phyloP scores from a whole-genome alignment of 2,888 invertebrate species.

The Petrolisthes manimaculis region DNA sequence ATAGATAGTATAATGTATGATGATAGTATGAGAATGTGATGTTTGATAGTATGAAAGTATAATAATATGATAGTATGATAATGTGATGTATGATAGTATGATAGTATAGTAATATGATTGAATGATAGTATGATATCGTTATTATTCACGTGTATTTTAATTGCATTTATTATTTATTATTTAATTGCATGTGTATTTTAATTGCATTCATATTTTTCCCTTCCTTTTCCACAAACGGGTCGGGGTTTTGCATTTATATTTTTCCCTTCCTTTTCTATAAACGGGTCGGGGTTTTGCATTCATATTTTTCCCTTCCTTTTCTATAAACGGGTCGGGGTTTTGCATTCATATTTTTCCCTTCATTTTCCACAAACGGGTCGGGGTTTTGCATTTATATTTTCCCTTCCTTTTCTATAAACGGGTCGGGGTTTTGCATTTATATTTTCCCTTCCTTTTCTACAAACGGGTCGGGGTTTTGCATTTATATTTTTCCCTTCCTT shows the following conservation, averaged over 20 bases:
- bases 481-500: not conserved
- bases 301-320: not conserved
- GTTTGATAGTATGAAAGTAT: not conserved
- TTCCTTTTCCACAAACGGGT: slow-evolving; percentile 2
- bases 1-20: not conserved
- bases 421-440: not conserved
- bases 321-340: no score
- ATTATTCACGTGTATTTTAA: not conserved
- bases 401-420: not conserved
- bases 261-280: no score
- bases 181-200: not conserved
- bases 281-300: no score
- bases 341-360: not conserved
- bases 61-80: not conserved
- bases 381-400: not conserved
- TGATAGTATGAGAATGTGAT: not conserved
- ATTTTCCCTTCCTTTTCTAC: not conserved
- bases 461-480: not conserved
- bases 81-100: not conserved
- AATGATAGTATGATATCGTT: not conserved
- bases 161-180: not conserved
- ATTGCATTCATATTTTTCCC: not conserved
- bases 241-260: slow-evolving; percentile 1
- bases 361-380: not conserved
- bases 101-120: not conserved